Evolutionary conservation across 2,888 invertebrate species (phyloP), one percentile per base, ranked within the genome.

Genomic region (Catocala fraxini): DNA sequence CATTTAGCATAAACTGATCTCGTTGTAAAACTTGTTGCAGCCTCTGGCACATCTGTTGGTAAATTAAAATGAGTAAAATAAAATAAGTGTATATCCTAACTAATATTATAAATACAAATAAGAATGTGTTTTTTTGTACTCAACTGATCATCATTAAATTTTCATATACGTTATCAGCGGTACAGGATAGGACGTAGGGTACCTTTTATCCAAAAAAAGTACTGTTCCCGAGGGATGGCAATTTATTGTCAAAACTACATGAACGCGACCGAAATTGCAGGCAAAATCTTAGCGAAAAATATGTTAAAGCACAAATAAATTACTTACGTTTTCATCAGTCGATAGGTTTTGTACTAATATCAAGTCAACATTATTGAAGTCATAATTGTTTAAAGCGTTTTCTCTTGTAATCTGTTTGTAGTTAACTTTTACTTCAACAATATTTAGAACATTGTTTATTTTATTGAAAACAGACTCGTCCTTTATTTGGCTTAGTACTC

Each of bases 341-440:
- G 72, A 70, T 10, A 82, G 51, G 45, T 79, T 73, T 58, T 75
- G 65, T n/a, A 76, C 67, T 0, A 82, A 41, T 5, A 82, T 39
- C 10, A 79, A 43, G 68, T 82, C 79, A 47, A 55, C 61, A 34
- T 47, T 54, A 39, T 55, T 46, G 0, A 73, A 11, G 12, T 63
- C 46, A 13, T 65, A 60, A 0, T 51, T 47, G 15, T 46, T 51
- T 10, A 62, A 33, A 5, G 41, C 56, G 0, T 0, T 53, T 47
- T 66, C 57, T 13, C 46, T 49, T 3, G 35, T 65, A 0, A 77
- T 34, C 53, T 63, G 63, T 51, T 67, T 49, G 34, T 73, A 81
- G 43, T 68, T 62, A 4, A 76, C 52, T 53, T 70, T 63, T 2
- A 73, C 41, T 45, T 62, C 69, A 53, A 46, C 56, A 34, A 70